Conservation (phyloP, 2,113 vertebrate genomes). For the Pluvialis apricaria region DNA sequence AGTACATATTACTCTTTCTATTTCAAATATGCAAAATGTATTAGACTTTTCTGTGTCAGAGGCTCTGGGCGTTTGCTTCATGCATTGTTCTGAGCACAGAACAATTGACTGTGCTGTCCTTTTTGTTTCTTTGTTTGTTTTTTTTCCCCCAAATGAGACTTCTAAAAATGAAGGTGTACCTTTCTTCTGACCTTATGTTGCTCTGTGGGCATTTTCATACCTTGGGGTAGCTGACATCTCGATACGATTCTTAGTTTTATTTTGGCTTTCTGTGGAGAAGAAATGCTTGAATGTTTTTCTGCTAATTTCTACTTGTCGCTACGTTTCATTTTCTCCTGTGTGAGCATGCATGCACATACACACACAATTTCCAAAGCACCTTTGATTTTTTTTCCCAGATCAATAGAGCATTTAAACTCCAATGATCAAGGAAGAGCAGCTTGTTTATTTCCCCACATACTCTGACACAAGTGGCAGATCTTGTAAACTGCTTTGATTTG, state of each 20-base stretch:
- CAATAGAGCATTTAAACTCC: slow-evolving; percentile 66
- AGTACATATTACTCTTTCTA: background rate
- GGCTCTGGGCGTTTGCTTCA: background rate
- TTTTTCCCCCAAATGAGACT: background rate
- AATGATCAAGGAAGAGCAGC: slow-evolving; percentile 55
- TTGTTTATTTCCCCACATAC: slow-evolving; percentile 52
- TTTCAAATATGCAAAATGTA: background rate
- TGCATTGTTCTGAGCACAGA: background rate
- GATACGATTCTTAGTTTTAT: background rate
- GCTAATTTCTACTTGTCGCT: slow-evolving; percentile 3
- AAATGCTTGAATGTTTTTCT: background rate
- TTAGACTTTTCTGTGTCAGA: background rate
- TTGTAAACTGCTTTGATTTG: slow-evolving; percentile 40
- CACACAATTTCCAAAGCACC: slow-evolving; percentile 27
- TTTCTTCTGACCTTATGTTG: background rate
- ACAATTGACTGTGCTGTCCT: background rate
- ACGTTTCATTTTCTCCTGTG: background rate
- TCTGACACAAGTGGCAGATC: slow-evolving; percentile 37
- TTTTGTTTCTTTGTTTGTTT: background rate
- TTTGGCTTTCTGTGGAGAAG: background rate
- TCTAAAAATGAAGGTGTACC: background rate
- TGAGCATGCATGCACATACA: slow-evolving; percentile 12
- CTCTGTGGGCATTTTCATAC: background rate
- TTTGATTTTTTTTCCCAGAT: slow-evolving; percentile 49
- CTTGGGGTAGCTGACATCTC: background rate